Percentiles rank a stretch among this genome's conserved stretches.
phyloP scores from a whole-genome alignment of 2,797 vertebrate genomes.

The Lutjanus campechanus region DNA sequence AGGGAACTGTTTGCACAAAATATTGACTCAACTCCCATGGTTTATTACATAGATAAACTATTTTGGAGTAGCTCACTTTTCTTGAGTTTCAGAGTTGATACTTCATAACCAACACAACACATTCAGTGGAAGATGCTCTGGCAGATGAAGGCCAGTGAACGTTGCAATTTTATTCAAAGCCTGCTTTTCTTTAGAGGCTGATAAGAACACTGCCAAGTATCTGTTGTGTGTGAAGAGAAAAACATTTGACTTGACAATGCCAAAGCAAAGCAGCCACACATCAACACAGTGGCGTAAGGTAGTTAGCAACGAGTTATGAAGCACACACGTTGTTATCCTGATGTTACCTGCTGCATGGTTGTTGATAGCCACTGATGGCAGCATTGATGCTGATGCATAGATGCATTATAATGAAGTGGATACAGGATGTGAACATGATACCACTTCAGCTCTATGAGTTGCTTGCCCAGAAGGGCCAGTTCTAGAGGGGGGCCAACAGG shows the following conservation, averaged over 20 bases:
- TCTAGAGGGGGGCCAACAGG: too few species aligned
- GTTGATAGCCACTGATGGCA: too few species aligned
- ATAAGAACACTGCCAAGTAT: constrained; percentile 14
- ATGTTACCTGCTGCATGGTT: too few species aligned
- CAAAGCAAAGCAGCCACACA: neutral
- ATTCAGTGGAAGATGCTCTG: constrained; percentile 3
- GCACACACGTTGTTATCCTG: too few species aligned
- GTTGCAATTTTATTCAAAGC: constrained; percentile 15
- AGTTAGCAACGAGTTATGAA: too few species aligned
- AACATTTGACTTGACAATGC: constrained; percentile 6
- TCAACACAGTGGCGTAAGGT: too few species aligned
- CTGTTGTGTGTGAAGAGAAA: constrained; percentile 9
- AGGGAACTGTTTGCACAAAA: constrained; percentile 47
- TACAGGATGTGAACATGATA: too few species aligned
- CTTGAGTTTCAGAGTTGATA: constrained; percentile 10
- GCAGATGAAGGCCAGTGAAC: constrained; percentile 30
- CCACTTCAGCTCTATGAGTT: too few species aligned
- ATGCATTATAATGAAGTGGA: too few species aligned
- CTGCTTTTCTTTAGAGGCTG: neutral
- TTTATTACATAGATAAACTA: constrained; percentile 48
- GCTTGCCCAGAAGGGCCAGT: too few species aligned
- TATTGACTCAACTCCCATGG: constrained; percentile 45
- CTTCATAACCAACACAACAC: constrained; percentile 10
- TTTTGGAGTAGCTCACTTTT: constrained; percentile 29
- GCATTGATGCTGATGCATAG: too few species aligned